Evolutionary conservation across 2,113 vertebrate species (phyloP), one percentile per base, ranked within the genome.

Genomic region (Chloebia gouldiae): DNA sequence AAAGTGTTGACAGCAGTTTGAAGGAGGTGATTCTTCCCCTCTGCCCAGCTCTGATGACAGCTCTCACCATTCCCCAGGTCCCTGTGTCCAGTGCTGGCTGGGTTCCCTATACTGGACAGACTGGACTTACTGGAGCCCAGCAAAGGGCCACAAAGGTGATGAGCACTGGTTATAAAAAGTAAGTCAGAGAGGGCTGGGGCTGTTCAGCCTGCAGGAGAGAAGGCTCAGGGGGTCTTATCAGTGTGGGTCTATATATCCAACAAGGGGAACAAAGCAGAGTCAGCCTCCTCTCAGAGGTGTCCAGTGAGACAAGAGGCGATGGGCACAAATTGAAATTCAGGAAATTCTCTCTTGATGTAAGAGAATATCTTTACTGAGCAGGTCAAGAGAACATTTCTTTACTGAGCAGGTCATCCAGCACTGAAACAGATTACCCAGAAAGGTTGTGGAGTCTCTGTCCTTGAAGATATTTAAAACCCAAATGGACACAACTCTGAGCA

Each of bases 261-360:
- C 0, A 1, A 4, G 2, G 6, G 10, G 14, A 68, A 37, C 15
- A 78, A 64, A 80, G 42, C 0, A 17, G 15, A 88, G 19, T 6
- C 49, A 56, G 31, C 4, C 9, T 37, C 35, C 40, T 69, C 50
- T 47, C 35, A 51, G 11, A 11, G 49, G 2, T 69, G 23, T 14
- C 22, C 37, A 57, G 40, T 18, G 21, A 54, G 5, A 40, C 17
- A 72, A 77, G 28, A 40, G 19, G 15, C 80, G 63, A 31, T 15
- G 21, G 47, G 19, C 28, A 85, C 14, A 79, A 81, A 86, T 10
- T 44, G 11, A 49, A 45, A 54, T 35, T 54, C 56, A 54, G 42
- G 6, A 76, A 72, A 65, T 51, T 56, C 24, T 81, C 27, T 80
- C 49, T 44, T 37, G 80, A 71, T 35, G 33, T 19, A 66, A 59